Evolutionary conservation across 2,113 vertebrate genomes (phyloP), one percentile per base, ranked within the genome.

Genomic region (Anseranas semipalmata): DNA sequence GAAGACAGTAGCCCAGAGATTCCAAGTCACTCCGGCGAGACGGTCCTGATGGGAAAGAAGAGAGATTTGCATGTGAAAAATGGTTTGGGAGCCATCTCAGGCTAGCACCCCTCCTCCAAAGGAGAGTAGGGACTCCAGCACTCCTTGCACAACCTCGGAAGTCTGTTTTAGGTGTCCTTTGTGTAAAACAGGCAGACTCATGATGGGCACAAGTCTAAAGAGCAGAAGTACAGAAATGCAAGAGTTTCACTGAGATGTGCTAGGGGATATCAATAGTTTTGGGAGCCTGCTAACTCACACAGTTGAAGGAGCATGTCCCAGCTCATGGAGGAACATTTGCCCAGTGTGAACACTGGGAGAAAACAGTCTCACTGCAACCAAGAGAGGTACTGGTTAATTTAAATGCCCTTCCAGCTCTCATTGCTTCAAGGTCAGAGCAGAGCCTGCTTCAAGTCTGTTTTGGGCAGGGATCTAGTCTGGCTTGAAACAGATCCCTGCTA

Each of bases 21-120:
- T 99, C 99, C 82, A 99, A 97, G 96, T 99, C 99, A 41, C 99
- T 99, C 72, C 99, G 99, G 15, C 99, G 98, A 91, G 99, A 99
- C 13, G 99, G 99, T 32, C 98, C 99, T 99, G 85, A 50, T 72
- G 46, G 55, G 52, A 66, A 55, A 35, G 24, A 14, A 15, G 13
- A 87, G 32, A 63, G 2, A 45, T 25, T 46, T 11, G 77, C 9
- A 0, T 17, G 32, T 52, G 22, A 39, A 3, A 55, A 67, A 50
- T 12, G 25, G 32, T 24, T 15, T 85, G 37, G 12, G 24, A 76
- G 32, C 37, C 73, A 60, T 52, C 14, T 19, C 21, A 58, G 43
- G 53, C 12, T 41, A 33, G 15, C 7, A 3, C 32, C 24, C 32
- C 45, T 56, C 68, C 33, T 39, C 56, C 60, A 66, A 62, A 78